phyloP scores from a whole-genome alignment of 2,888 invertebrate species.

The Caenorhabditis sinica region DNA sequence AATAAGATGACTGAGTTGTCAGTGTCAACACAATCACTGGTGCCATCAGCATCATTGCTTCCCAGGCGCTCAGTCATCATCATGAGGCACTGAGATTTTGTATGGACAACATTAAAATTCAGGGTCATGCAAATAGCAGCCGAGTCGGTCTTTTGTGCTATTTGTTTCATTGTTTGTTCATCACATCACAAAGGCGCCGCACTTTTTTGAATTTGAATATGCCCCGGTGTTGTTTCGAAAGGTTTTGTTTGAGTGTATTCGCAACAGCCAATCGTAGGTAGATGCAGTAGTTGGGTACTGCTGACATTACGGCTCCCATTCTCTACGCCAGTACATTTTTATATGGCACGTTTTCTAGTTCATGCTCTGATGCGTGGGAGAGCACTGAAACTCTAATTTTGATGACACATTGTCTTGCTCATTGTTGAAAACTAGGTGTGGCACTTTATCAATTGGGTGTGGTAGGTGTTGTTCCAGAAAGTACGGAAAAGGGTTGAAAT shows the following conservation, averaged over 20 bases:
- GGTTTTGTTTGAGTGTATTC: constrained; percentile 10
- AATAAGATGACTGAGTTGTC: constrained; percentile 43
- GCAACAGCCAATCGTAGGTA: background rate
- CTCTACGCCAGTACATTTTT: too few species aligned
- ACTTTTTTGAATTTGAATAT: constrained; percentile 46
- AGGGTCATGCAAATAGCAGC: constrained; percentile 61
- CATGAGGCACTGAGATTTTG: constrained; percentile 20
- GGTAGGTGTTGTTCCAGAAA: background rate
- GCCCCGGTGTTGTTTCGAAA: constrained; percentile 12
- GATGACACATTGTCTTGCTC: constrained; percentile 6
- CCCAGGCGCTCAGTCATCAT: constrained; percentile 12
- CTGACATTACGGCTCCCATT: too few species aligned
- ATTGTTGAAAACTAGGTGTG: background rate
- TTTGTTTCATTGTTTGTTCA: constrained; percentile 57
- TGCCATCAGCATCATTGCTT: constrained; percentile 25
- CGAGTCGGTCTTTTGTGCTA: constrained; percentile 45
- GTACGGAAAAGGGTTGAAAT: too few species aligned
- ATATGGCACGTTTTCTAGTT: too few species aligned
- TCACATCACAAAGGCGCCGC: constrained; percentile 30
- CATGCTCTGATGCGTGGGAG: too few species aligned
- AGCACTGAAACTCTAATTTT: too few species aligned
- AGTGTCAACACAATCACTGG: constrained; percentile 51
- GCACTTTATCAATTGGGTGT: background rate
- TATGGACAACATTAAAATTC: constrained; percentile 62
- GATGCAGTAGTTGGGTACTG: background rate